phyloP scores from a whole-genome alignment of 2,113 vertebrate genomes.

The Cottus gobio region DNA sequence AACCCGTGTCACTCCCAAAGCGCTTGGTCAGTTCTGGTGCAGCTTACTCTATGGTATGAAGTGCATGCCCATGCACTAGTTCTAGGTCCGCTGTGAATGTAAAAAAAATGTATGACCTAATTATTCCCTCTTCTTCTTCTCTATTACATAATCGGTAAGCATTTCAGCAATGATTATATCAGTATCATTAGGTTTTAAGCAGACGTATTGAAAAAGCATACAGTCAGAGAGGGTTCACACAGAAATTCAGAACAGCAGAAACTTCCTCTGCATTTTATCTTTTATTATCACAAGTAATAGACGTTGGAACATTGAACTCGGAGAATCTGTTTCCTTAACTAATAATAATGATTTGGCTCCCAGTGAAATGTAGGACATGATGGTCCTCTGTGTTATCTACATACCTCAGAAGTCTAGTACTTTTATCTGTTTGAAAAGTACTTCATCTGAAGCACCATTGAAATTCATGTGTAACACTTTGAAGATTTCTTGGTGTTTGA shows the following conservation, averaged over 20 bases:
- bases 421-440: conserved; percentile 54
- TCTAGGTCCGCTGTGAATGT: not conserved
- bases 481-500: conserved; percentile 47
- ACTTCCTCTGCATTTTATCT: conserved; percentile 23
- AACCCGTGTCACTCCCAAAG: not conserved
- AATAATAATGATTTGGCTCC: conserved; percentile 35
- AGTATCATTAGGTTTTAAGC: conserved; percentile 1
- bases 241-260: not conserved
- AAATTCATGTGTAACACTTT: conserved; percentile 59
- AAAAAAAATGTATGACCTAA: not conserved
- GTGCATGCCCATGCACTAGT: not conserved
- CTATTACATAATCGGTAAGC: not conserved
- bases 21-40: not conserved
- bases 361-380: conserved; percentile 55
- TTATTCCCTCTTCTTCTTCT: not conserved
- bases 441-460: conserved; percentile 44
- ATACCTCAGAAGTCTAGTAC: conserved; percentile 59
- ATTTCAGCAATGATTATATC: not conserved
- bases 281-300: conserved; percentile 9
- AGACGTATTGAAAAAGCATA: not conserved
- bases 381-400: conserved; percentile 49
- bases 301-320: not conserved
- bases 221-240: not conserved
- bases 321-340: conserved; percentile 33
- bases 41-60: not conserved